Evolutionary conservation across 1,140 invertebrate genomes (phyloP).

Genomic region (Rhyacophila brunnea): DNA sequence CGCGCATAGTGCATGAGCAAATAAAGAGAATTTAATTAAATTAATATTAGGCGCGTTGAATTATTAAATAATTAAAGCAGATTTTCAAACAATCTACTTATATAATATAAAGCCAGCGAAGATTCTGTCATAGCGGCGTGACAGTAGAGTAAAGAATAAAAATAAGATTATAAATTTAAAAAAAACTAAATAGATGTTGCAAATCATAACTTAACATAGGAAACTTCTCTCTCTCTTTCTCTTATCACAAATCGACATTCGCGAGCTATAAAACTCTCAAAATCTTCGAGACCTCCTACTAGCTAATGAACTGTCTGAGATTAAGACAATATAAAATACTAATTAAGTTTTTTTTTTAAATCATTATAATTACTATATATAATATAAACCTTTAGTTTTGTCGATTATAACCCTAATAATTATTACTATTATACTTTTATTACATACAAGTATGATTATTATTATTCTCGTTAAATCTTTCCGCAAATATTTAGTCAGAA

Average conservation of each 20-base stretch:
- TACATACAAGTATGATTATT: too few relatives aligned
- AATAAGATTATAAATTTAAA: slow-evolving; percentile 21
- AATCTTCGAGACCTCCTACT: slow-evolving; percentile 19
- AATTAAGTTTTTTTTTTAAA: slow-evolving; percentile 3
- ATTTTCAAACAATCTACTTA: too few relatives aligned
- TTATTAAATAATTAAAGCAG: too few relatives aligned
- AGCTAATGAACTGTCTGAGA: slow-evolving; percentile 22
- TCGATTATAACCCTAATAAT: neutral
- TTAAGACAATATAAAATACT: slow-evolving; percentile 30
- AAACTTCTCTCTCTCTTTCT: too few relatives aligned
- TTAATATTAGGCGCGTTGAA: too few relatives aligned
- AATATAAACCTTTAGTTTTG: neutral
- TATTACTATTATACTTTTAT: neutral
- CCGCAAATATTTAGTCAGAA: neutral
- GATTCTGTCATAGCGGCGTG: too few relatives aligned
- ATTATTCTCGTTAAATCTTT: too few relatives aligned
- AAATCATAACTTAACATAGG: slow-evolving; percentile 38
- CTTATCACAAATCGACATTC: slow-evolving; percentile 20
- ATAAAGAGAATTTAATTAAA: neutral
- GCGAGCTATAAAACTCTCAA: slow-evolving; percentile 12
- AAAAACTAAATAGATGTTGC: slow-evolving; percentile 34
- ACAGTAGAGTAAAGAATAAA: slow-evolving; percentile 12
- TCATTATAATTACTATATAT: neutral
- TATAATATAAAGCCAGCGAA: too few relatives aligned
- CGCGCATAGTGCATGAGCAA: slow-evolving; percentile 17